Base-by-base conservation (phyloP, 30 jellyfish, hydroid and myxozoan species). In the Hydra vulgaris region DNA sequence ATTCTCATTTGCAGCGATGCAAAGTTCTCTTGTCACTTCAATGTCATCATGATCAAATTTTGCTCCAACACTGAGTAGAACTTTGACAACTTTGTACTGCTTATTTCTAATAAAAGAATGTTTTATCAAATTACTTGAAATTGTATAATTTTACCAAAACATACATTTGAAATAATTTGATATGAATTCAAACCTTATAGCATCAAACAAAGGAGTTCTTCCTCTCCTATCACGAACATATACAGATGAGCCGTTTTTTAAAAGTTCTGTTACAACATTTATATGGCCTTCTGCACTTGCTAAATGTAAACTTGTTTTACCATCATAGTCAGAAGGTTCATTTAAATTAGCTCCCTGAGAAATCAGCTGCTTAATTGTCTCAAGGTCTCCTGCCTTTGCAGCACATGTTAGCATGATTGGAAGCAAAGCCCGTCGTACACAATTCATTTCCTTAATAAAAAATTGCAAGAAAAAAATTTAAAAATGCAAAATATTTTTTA, bases 291-390 rank as follows among this genome's bases (percentile, higher is more conserved):
- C 98, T 21, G 96, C 96, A 71, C 89, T 76, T 15, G 98, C 98
- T 55, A 92, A 87, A 69, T 92, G 98, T 17, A 92, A 73, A 67
- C 98, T 87, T 56, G 95, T 83, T 66, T 92, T 92, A 23, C 98
- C 98, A 82, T 92, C 98, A 78, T 92, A 92, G 75, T 92, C 98
- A 8, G 98, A 92, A 12, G 98, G 98, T 26, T 87, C 91, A 75
- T 92, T 92, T 21, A 92, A 85, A 72, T 83, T 87, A 25, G 98
- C 98, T n/a, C 98, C 98, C 77, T 92, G 98, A 23, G 89, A 84
- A 71, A 92, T 78, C 86, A 92, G 71, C 26, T 87, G 92, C 27
- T 86, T 86, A 72, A 92, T 67, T 7, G 98, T 88, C 18, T 76
- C 70, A 0, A 79, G 76, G 79, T 92, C 98, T 27, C 98, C 98